phyloP scores from a whole-genome alignment of 2,888 invertebrate genomes.

The Nowickia ferox region DNA sequence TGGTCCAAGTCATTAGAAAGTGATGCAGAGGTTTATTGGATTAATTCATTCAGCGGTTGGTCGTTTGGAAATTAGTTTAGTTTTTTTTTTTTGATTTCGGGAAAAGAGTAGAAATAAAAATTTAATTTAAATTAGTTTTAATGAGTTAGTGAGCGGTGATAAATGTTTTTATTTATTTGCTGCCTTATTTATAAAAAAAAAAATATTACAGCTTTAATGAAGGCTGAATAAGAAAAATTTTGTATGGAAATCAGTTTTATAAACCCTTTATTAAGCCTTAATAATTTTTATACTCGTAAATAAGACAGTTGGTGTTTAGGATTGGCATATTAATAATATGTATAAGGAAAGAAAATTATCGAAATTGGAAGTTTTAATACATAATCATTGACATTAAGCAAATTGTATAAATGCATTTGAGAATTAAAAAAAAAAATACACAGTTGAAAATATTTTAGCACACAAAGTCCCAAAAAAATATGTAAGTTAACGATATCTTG shows the following conservation, averaged over 20 bases:
- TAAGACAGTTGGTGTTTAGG: not conserved
- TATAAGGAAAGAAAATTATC: not conserved
- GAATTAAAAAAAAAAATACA: no score
- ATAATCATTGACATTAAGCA: not conserved
- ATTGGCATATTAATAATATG: not conserved
- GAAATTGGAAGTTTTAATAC: not conserved
- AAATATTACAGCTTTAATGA: no score
- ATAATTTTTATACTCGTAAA: no score
- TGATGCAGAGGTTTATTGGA: conserved; percentile 43
- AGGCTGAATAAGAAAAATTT: no score
- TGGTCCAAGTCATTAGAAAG: conserved; percentile 42
- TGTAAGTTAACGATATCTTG: no score
- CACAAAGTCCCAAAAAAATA: no score
- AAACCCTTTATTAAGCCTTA: no score
- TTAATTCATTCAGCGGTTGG: not conserved
- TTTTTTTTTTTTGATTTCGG: conserved; percentile 7
- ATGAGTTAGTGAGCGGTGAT: not conserved
- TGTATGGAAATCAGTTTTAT: no score
- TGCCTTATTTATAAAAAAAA: no score
- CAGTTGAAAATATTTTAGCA: no score
- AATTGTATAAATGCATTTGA: no score
- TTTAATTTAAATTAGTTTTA: conserved; percentile 24
- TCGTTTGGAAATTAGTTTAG: conserved; percentile 35
- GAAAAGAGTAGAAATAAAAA: conserved; percentile 2
- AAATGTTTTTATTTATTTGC: not conserved